Conservation (phyloP, 2,797 vertebrate genomes). For the Thripadectes ignobilis region DNA sequence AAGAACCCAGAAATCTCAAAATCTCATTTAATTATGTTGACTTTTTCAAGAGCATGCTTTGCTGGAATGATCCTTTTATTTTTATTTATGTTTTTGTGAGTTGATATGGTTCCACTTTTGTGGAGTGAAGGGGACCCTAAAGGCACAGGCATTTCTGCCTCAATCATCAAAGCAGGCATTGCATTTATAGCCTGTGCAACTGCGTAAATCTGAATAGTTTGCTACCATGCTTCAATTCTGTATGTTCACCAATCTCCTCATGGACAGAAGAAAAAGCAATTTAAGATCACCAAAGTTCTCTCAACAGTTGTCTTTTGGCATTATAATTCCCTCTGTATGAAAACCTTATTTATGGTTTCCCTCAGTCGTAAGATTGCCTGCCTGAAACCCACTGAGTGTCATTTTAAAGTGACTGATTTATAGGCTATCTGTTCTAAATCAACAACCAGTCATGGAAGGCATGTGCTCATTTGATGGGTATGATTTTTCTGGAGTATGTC, state of each 20-base stretch:
- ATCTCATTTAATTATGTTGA: background rate
- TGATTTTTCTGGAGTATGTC: background rate
- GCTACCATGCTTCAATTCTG: fast-evolving
- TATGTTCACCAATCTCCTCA: background rate
- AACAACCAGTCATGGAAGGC: background rate
- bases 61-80: background rate
- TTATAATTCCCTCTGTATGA: background rate
- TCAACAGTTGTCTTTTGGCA: background rate
- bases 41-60: background rate
- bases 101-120: background rate
- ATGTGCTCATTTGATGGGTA: background rate
- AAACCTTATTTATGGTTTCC: background rate
- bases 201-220: background rate
- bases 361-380: background rate
- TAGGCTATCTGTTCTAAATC: background rate
- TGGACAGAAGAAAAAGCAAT: background rate
- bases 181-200: background rate
- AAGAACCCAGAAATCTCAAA: background rate
- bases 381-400: background rate
- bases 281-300: background rate
- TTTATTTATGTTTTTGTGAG: background rate
- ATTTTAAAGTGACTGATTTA: background rate
- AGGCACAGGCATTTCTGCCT: background rate
- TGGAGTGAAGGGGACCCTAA: background rate
- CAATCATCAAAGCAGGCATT: background rate